phyloP scores from a whole-genome alignment of 2,113 vertebrate species.

The Girardinichthys multiradiatus region DNA sequence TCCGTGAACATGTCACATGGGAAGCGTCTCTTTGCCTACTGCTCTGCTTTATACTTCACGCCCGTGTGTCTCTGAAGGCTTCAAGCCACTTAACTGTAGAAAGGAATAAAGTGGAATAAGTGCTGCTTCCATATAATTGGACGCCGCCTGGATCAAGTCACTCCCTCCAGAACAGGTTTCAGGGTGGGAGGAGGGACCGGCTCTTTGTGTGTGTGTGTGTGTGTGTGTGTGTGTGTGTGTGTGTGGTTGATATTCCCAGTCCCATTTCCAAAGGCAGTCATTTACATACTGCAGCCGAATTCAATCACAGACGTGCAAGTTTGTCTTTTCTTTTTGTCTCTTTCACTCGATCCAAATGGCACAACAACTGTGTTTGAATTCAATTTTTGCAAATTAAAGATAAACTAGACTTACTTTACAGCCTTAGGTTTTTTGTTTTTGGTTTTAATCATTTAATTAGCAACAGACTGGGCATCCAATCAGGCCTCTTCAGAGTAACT shows the following conservation, averaged over 20 bases:
- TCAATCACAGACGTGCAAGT: not conserved
- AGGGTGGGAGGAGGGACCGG: constrained; percentile 40
- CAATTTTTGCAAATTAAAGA: constrained; percentile 4
- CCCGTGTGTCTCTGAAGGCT: constrained; percentile 55
- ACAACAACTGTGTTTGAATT: not conserved
- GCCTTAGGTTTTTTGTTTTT: constrained; percentile 1
- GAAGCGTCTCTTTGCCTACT: constrained; percentile 39
- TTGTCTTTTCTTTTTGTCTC: not conserved
- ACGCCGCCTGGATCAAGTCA: constrained; percentile 73
- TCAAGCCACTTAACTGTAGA: constrained; percentile 72
- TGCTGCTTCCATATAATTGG: constrained; percentile 78
- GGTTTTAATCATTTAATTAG: not conserved
- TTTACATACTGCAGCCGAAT: constrained; percentile 19
- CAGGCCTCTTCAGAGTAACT: not conserved
- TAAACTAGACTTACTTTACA: not conserved
- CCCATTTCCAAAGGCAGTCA: constrained; percentile 21
- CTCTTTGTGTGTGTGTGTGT: not conserved
- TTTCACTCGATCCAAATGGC: not conserved
- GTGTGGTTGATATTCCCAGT: constrained; percentile 22
- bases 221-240: not conserved
- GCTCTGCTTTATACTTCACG: constrained; percentile 49
- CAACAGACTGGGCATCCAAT: not conserved
- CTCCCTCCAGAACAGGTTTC: constrained; percentile 77
- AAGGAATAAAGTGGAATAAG: constrained; percentile 73
- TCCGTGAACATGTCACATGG: constrained; percentile 58